Evolutionary conservation across 1,140 invertebrate genomes (phyloP).

Genomic region (Diorhabda carinulata): DNA sequence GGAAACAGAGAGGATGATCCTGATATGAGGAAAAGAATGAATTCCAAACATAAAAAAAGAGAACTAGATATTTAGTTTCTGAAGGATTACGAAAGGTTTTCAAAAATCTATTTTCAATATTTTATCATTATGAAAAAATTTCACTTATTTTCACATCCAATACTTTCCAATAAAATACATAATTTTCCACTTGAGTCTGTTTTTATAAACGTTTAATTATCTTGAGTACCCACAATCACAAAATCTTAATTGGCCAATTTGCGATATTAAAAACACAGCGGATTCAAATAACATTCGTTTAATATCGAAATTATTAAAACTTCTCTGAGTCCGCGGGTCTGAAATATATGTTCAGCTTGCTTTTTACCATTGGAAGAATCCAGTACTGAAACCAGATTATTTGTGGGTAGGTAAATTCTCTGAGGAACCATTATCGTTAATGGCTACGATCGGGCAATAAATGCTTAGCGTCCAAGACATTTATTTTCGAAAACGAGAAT

Average conservation of each 20-base stretch:
- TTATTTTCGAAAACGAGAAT: slow-evolving; percentile 2
- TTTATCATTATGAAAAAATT: too few relatives aligned
- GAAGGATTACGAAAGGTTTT: too few relatives aligned
- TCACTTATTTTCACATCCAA: too few relatives aligned
- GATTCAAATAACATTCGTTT: neutral
- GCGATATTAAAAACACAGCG: neutral
- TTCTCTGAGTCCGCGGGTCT: neutral
- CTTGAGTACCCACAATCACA: neutral
- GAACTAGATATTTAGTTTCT: too few relatives aligned
- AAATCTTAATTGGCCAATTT: slow-evolving; percentile 1
- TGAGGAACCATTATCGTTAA: neutral
- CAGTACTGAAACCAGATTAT: slow-evolving; percentile 2
- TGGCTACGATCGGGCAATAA: neutral
- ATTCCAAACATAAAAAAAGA: too few relatives aligned
- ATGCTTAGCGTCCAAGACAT: neutral
- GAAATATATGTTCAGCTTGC: neutral
- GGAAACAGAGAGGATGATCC: too few relatives aligned
- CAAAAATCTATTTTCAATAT: too few relatives aligned
- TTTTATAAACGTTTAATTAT: too few relatives aligned
- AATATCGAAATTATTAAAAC: neutral
- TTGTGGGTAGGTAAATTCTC: slow-evolving; percentile 2
- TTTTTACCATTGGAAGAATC: slow-evolving; percentile 1
- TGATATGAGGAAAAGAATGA: too few relatives aligned
- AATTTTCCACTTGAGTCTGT: too few relatives aligned
- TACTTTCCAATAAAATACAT: too few relatives aligned